Evolutionary conservation across 2,888 invertebrate genomes (phyloP).

Genomic region (Perizoma flavofasciatum): DNA sequence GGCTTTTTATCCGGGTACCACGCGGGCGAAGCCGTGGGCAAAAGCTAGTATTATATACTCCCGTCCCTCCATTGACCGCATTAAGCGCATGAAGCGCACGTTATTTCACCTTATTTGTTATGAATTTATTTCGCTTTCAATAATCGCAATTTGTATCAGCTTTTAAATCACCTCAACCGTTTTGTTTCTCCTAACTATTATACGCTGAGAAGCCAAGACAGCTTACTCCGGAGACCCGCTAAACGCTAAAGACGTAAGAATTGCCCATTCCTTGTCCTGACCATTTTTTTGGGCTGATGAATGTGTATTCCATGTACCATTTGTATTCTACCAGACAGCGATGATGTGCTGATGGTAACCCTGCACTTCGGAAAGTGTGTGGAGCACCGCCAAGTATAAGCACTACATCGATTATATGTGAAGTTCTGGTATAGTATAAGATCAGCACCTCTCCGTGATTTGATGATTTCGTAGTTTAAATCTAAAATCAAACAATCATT

Average conservation of each 20-base stretch:
- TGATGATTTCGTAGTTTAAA: conserved; percentile 32
- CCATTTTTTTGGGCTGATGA: conserved; percentile 1
- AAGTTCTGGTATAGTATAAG: conserved; percentile 39
- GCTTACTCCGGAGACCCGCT: not conserved
- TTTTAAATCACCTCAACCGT: no score
- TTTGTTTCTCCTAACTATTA: no score
- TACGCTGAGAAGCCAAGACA: no score
- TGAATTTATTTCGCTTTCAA: no score
- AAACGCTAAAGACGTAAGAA: not conserved
- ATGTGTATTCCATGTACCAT: conserved; percentile 1
- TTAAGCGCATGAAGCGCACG: no score
- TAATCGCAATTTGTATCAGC: no score
- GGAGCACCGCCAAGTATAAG: conserved; percentile 42
- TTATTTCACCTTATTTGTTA: no score
- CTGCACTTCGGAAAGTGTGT: conserved; percentile 16
- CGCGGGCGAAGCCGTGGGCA: no score
- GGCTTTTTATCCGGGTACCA: no score
- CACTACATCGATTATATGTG: conserved; percentile 35
- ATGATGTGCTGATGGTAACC: conserved; percentile 1
- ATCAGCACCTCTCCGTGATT: conserved; percentile 42
- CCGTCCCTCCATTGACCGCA: no score
- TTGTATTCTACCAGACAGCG: not conserved
- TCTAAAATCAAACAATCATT: not conserved
- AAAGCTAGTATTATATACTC: no score
- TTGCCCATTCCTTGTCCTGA: not conserved